Evolutionary conservation across 1,140 invertebrate species (phyloP), one percentile per base, ranked within the genome.

Genomic region (Magallana gigas): DNA sequence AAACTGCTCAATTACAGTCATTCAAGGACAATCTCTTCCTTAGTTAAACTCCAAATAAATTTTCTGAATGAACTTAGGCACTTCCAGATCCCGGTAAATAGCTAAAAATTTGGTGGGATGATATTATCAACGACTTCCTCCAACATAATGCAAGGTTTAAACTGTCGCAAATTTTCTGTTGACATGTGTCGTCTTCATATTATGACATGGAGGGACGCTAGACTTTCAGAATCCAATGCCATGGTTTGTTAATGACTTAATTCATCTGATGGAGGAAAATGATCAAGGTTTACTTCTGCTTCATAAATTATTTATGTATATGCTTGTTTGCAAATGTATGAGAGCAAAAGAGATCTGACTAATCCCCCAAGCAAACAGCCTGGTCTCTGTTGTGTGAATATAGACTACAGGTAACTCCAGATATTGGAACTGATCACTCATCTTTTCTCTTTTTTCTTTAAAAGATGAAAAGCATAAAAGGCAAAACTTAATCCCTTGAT

Each of bases 161-260:
- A 48, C 36, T 48, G 36, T 48, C 36, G 36, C 36, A 5, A 48
- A 48, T 48, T 48, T 48, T 48, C 2, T 48, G 36, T 48, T 48
- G 36, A 48, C 36, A 48, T 48, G 36, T 48, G 36, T 48, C 36
- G 36, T 48, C 36, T 48, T 48, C 36, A 48, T 48, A 48, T 48
- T 48, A 4, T 48, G 36, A 48, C 36, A 18, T 76, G 14, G 18
- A 76, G 23, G 68, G 11, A 76, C 60, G 14, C 60, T 62, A 14
- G 14, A 76, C 68, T 29, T 76, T 23, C 16, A 23, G 23, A 76
- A 12, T 76, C 36, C 36, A 29, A 76, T 18, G 36, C 68, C 68
- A 76, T 23, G 36, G 23, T 76, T 8, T 76, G 68, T 76, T 76
- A 76, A 76, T 76, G 68, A 36, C 68, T 76, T 76, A 76, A 76